Base-by-base conservation (phyloP, 2,797 vertebrate species). In the Amblyraja radiata region DNA sequence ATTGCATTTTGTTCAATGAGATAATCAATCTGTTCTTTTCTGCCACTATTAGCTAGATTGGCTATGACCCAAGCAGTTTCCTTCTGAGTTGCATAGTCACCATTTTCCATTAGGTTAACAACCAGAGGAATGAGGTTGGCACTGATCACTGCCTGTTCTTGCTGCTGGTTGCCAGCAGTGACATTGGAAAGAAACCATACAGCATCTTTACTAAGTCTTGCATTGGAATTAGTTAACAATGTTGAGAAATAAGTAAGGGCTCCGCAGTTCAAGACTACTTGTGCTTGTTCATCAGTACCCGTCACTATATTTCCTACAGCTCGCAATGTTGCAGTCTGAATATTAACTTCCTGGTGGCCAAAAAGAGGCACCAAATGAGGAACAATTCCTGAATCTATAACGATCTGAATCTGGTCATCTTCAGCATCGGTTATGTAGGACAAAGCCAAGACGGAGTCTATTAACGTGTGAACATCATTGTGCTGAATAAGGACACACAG, bases 101-200 rank as follows among this genome's bases (percentile, higher is more conserved):
- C 98, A 98, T 99, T 99, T 96, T 99, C 99, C 93, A 99, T 97
- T 95, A 99, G 97, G 94, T 99, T 98, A 95, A 99, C 98, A 96
- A 99, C 99, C 98, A 99, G 98, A 94, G 99, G 98, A 94, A 99
- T 98, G 93, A 99, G 98, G 94, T 97, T 98, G 94, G 99, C 99
- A 93, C 99, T 98, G 93, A 99, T 99, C 94, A 99, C 99, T 0
- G 98, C 99, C 96, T 99, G 99, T 94, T 99, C 99, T 96, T 99
- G 99, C 95, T 99, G 98, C 95, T 99, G 99, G 96, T 99, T 99
- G 94, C 99, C 99, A 93, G 99, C 99, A 71, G 99, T 99, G 96
- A 99, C 99, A 97, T 99, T 99, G 93, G 99, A 99, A 79, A 99
- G 97, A 97, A 99, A 99, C 99, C 99, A 99, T 94, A 99, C 99